These are phyloP conservation scores for Talpa occidentalis DNA, from an alignment of 2,113 vertebrate species.

Conservation along the genomic window DNA sequence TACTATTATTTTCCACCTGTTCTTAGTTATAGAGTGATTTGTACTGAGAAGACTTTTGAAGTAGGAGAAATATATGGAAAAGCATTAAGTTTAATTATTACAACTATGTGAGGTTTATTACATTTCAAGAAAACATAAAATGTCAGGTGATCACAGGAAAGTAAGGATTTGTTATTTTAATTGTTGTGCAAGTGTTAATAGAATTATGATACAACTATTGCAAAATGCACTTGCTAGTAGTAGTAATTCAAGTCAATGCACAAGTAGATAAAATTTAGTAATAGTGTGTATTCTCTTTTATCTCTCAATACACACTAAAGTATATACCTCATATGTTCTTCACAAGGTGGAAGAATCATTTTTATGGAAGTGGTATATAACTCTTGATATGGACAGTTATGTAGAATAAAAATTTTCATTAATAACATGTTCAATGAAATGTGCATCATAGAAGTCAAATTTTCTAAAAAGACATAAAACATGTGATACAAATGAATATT, in stretches of 20 bases:
- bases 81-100: background rate
- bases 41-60: background rate
- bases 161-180: background rate
- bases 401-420: background rate
- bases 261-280: background rate
- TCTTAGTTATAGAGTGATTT: background rate
- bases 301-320: background rate
- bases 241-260: background rate
- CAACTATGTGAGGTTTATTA: background rate
- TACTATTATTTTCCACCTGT: background rate
- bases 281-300: background rate
- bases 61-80: background rate
- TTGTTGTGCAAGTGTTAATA: background rate
- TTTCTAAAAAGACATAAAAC: conserved; percentile 2
- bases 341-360: background rate
- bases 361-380: background rate
- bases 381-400: background rate
- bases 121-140: background rate
- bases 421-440: background rate
- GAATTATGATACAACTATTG: background rate
- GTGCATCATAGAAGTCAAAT: background rate
- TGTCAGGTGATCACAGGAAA: background rate
- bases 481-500: background rate
- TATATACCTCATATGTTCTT: background rate
- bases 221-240: background rate